Conservation (phyloP, 2,113 vertebrate genomes). For the Rhineura floridana region DNA sequence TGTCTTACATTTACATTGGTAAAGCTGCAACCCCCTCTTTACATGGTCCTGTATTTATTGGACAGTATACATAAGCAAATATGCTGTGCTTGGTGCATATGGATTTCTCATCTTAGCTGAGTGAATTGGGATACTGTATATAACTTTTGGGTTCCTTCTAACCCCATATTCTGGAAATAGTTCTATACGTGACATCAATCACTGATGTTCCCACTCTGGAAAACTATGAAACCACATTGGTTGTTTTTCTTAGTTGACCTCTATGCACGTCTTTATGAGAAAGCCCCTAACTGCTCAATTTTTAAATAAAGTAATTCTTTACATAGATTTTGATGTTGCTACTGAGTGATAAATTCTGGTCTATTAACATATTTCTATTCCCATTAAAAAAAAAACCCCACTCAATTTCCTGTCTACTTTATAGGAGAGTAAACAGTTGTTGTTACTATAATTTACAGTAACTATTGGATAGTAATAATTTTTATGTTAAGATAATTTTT, state of each 20-base stretch:
- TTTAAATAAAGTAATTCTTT: constrained; percentile 77
- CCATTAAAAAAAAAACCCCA: constrained; percentile 32
- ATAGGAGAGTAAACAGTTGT: constrained; percentile 48
- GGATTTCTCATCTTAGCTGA: neutral
- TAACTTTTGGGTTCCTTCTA: neutral
- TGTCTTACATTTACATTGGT: neutral
- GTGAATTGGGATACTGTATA: neutral
- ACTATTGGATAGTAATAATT: constrained; percentile 32
- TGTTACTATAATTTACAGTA: constrained; percentile 63
- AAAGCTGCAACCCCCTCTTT: too few species aligned
- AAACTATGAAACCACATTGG: constrained; percentile 62
- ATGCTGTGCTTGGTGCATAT: neutral
- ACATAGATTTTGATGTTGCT: constrained; percentile 70
- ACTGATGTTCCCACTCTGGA: constrained; percentile 58
- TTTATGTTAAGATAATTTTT: constrained; percentile 31
- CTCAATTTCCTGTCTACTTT: constrained; percentile 65
- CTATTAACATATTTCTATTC: constrained; percentile 68
- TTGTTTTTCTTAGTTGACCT: constrained; percentile 61
- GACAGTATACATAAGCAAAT: neutral
- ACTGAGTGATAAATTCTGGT: constrained; percentile 73
- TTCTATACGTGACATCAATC: constrained; percentile 54
- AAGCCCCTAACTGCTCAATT: constrained; percentile 69
- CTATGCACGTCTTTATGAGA: constrained; percentile 62
- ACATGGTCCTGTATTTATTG: neutral
- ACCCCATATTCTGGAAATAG: neutral